Evolutionary conservation across 2,113 vertebrate genomes (phyloP), one percentile per base, ranked within the genome.

Genomic region (Eidolon helvum): DNA sequence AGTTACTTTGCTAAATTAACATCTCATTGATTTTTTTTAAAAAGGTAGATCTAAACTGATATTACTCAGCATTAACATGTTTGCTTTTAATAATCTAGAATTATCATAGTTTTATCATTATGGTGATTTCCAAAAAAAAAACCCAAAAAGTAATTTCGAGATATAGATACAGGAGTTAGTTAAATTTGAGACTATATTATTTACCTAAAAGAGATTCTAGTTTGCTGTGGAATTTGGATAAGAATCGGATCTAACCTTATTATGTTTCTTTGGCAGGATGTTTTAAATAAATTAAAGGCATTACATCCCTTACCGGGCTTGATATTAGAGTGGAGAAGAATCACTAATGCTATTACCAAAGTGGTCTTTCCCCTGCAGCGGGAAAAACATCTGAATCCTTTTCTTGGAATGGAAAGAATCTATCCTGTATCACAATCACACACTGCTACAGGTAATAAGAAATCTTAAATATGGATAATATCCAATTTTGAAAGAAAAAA

Each of bases 301-400:
- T 97, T 99, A 50, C 99, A 99, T 97, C 99, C 99, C 0, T 98
- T 99, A 97, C 99, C 99, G 28, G 99, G 99, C 30, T 98, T 99
- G 86, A 99, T 99, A 97, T 69, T 99, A 88, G 99, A 99, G 94
- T 99, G 99, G 99, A 99, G 99, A 97, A 99, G 99, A 97, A 99
- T 99, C 97, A 99, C 99, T 40, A 99, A 99, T 1, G 99, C 99
- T 77, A 98, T 99, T 98, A 99, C 99, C 72, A 99, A 99, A 98
- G 99, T 99, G 97, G 98, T 99, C 79, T 99, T 99, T 98, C 99
- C 99, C 9, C 98, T 99, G 80, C 99, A 99, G 98, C 98, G 99
- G 95, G 99, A 99, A 98, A 99, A 99, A 53, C 91, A 84, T 61
- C 97, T 99, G 93, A 99, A 99, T 97, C 93, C 98, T 57, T 86